Base-by-base conservation (phyloP, 2,888 invertebrate genomes). In the Acanthococcus lagerstroemiae region DNA sequence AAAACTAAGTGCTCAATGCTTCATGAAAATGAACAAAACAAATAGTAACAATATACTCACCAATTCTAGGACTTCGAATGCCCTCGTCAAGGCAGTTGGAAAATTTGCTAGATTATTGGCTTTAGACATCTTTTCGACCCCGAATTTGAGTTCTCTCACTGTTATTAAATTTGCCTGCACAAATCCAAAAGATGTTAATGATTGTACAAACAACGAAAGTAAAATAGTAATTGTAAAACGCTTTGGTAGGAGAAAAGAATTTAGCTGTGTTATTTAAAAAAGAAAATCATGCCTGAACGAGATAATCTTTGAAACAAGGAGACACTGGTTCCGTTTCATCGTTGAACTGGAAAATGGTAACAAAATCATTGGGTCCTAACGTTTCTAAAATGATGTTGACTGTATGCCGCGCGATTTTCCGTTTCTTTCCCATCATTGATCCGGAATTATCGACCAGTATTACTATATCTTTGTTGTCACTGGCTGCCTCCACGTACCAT, bases 401-500 rank as follows among this genome's bases (percentile, higher is more conserved):
- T 1, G 96, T 96, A 73, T 88, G 85, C 72, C 87, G 84, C 15
- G 93, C 95, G 52, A 87, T 86, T 67, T 83, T 82, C 72, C 81
- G 80, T 27, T 84, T 77, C 73, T 83, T 79, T 3, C 96, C 97
- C 27, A 86, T 87, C 97, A 99, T 99, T 21, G 95, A 96, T 19
- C 99, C 99, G 56, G 95, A 95, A 66, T 87, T 85, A 75, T 99
- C 99, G 69, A 99, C 81, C 65, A 99, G 80, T 67, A 99, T 94
- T 26, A 99, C 84, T 72, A 99, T 87, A 74, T 97, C 96, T 78
- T 99, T 99, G 7, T 96, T 94, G 73, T 95, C 95, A 0, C 96
- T 95, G 0, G 97, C 94, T 0, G 96, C 96, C 78, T 95, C 92
- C 70, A 97, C 94, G 76, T 94, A 99, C 95, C 95, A 96, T 48